Evolutionary conservation across 1,140 invertebrate genomes (phyloP), one percentile per base, ranked within the genome.

Genomic region (Pomacea maculata): DNA sequence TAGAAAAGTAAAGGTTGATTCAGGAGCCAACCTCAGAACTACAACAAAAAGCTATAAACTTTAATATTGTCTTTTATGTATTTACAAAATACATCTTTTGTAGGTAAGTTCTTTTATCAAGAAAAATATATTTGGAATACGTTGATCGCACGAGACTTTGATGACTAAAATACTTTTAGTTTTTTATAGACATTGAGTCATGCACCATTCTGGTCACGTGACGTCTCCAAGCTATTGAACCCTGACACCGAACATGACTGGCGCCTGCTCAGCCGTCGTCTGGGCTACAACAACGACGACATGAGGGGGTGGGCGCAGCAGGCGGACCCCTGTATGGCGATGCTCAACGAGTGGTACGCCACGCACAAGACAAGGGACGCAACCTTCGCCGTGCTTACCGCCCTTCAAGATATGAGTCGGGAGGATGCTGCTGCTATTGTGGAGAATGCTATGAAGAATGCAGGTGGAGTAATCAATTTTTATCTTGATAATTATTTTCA

Each of bases 341-440:
- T 90, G 75, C 82, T 90, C 14, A 87, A 86, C 81, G 88, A 90
- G 79, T 90, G 89, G 89, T 90, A 88, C 74, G 83, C 87, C 54
- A 88, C 87, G 34, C 85, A 88, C 77, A 89, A 87, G 80, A 88
- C 86, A 57, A 83, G 83, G 73, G 89, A 90, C 61, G 89, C 89
- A 15, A 89, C 83, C 14, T 75, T 80, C 80, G 87, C 82, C 29
- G 79, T 90, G 45, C 71, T 89, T n/a, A 87, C 76, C 29, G 68
- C 82, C 34, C 79, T 90, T 14, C 84, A 86, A 68, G 88, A 90
- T 75, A 88, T 90, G 84, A 84, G 87, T 68, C 83, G 87, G 70
- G 67, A 81, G 45, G 89, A 90, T 83, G 87, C 84, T n/a, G 87
- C 83, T 8, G 75, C 80, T 71, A 86, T 90, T 78, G 87, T 89